phyloP scores from a whole-genome alignment of 2,797 vertebrate genomes.

The Dryobates pubescens region DNA sequence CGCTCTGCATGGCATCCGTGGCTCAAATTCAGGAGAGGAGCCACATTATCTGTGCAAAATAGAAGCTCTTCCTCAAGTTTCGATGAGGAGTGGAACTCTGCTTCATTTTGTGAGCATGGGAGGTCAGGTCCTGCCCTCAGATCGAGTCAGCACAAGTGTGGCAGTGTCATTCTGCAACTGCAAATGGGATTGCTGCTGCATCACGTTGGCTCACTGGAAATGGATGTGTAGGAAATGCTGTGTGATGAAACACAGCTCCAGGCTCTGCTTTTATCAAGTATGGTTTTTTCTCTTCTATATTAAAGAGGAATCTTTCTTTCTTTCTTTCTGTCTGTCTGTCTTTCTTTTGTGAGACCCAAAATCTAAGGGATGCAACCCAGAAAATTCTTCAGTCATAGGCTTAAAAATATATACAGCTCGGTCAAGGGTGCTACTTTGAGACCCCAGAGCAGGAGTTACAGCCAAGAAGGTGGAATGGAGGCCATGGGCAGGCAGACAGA shows the following conservation, averaged over 20 bases:
- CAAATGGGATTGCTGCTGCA: not conserved
- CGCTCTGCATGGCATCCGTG: not conserved
- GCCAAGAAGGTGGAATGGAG: not conserved
- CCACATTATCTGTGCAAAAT: not conserved
- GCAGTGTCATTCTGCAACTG: not conserved
- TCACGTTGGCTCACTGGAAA: not conserved
- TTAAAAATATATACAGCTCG: not conserved
- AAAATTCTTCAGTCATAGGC: not conserved
- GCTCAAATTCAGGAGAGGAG: not conserved
- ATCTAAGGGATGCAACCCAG: not conserved
- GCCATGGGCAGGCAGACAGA: not conserved
- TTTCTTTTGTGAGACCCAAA: not conserved
- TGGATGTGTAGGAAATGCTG: not conserved
- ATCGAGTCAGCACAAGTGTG: not conserved
- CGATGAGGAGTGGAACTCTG: not conserved
- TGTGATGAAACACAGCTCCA: not conserved
- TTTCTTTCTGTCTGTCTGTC: no score
- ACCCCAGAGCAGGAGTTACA: not conserved
- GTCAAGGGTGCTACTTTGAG: not conserved
- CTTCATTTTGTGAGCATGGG: accelerated
- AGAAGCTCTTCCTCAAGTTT: not conserved
- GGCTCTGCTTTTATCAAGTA: not conserved
- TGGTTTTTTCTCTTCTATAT: accelerated
- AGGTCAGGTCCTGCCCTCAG: not conserved
- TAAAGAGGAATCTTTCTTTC: not conserved